These are phyloP conservation scores for Misgurnus anguillicaudatus DNA, from an alignment of 2,113 vertebrate genomes.

Conservation along the genomic window DNA sequence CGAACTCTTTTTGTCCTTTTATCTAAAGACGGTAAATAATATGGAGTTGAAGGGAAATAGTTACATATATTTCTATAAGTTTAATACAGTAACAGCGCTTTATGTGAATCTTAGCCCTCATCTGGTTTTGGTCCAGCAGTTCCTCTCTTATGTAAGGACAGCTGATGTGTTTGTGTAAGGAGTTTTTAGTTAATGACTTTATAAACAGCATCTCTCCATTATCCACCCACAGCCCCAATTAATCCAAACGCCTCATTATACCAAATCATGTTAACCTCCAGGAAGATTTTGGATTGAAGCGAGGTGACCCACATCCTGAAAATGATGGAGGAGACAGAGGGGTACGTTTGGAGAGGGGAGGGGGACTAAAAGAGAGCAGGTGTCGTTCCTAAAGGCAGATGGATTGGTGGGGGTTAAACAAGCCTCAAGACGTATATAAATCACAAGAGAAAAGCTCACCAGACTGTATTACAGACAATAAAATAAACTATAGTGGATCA, in stretches of 20 bases:
- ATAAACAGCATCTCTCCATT: constrained; percentile 15
- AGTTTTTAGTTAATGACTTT: constrained; percentile 22
- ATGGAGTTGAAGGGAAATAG: too few relatives aligned
- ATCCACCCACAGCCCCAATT: constrained; percentile 30
- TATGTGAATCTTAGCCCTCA: background rate
- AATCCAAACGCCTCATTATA: constrained; percentile 38
- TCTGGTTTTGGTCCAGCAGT: constrained; percentile 5
- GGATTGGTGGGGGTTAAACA: background rate
- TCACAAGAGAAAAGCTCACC: constrained; percentile 22
- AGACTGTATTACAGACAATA: constrained; percentile 38
- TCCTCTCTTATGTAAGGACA: constrained; percentile 10
- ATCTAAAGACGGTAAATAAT: too few relatives aligned
- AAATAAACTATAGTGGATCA: constrained; percentile 13
- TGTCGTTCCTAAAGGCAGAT: constrained; percentile 16
- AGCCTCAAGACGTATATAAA: constrained; percentile 15
- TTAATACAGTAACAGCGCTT: background rate
- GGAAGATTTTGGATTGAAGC: background rate
- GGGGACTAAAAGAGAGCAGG: constrained; percentile 29
- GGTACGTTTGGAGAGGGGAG: background rate
- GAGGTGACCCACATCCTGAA: background rate
- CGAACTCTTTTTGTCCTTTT: too few relatives aligned
- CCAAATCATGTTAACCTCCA: constrained; percentile 24
- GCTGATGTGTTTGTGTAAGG: constrained; percentile 18
- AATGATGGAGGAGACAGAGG: background rate
- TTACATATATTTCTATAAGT: too few relatives aligned